A percentile compares a stretch with the other conserved stretches of the same genome.
Conservation (phyloP, 1,140 invertebrate genomes). For the Leptopilina clavipes region DNA sequence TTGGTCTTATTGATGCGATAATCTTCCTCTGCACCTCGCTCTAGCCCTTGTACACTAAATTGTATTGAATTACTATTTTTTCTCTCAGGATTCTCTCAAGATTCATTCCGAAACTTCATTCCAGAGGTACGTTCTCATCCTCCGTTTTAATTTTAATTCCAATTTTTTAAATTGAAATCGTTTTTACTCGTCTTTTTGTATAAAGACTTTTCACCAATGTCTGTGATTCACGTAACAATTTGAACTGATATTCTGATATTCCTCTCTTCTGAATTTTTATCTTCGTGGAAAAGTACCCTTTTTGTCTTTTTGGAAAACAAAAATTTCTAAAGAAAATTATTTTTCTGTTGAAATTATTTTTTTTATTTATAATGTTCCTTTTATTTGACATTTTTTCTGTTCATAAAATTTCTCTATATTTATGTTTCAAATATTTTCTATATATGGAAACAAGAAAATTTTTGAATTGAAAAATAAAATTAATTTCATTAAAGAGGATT, state of each 20-base stretch:
- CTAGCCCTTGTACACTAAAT: no score
- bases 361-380: no score
- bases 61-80: neutral
- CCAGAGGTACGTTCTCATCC: neutral
- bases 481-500: neutral
- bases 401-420: no score
- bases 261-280: neutral
- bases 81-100: constrained; percentile 17
- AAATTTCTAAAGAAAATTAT: neutral
- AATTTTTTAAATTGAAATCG: neutral
- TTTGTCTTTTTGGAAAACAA: neutral
- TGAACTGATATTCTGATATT: neutral
- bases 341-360: neutral
- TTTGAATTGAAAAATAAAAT: no score
- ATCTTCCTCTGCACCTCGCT: constrained; percentile 22
- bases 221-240: constrained; percentile 5
- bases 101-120: constrained; percentile 23
- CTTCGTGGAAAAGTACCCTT: neutral
- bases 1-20: neutral
- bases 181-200: constrained; percentile 8
- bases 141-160: neutral
- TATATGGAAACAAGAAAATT: no score
- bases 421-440: no score
- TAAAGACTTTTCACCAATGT: neutral
- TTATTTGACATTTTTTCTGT: no score